A percentile compares a stretch with the other conserved stretches of the same genome.
phyloP scores from a whole-genome alignment of 2,113 vertebrate genomes.

The Columba livia region DNA sequence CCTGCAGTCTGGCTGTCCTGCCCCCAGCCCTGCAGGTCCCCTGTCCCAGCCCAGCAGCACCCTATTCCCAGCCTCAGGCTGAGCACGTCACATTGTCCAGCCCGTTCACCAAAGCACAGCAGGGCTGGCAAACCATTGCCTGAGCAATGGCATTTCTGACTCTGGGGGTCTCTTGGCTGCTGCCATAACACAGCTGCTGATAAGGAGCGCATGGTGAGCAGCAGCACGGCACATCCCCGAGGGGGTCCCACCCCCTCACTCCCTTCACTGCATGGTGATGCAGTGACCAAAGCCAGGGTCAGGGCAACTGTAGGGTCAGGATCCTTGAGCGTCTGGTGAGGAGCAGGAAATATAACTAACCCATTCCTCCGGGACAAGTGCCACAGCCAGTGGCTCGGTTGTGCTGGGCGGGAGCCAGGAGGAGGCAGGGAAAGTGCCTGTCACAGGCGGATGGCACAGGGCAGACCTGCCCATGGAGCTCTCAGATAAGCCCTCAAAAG shows the following conservation, averaged over 20 bases:
- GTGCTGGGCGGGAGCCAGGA: not conserved
- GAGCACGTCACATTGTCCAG: rapidly evolving
- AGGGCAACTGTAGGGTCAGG: not conserved
- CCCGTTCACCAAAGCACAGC: not conserved
- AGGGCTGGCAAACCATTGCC: not conserved
- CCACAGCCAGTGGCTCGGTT: not conserved
- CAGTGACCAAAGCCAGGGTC: not conserved
- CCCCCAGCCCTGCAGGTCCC: not conserved
- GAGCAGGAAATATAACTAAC: not conserved
- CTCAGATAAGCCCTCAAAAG: not conserved
- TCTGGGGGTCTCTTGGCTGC: not conserved
- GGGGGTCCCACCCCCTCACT: not conserved
- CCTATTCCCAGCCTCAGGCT: not conserved
- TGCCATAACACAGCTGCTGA: rapidly evolving
- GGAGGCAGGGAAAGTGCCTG: not conserved
- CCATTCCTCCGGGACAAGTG: not conserved
- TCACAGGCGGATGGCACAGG: rapidly evolving
- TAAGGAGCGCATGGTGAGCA: not conserved
- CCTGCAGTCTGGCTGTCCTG: not conserved
- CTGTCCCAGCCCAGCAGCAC: too few relatives aligned
- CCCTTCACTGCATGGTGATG: not conserved
- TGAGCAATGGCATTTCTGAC: not conserved
- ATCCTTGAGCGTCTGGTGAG: rapidly evolving
- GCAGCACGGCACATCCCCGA: not conserved
- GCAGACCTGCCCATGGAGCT: not conserved